Evolutionary conservation across 2,888 invertebrate genomes (phyloP).

Genomic region (Chrysolina oricalcia): DNA sequence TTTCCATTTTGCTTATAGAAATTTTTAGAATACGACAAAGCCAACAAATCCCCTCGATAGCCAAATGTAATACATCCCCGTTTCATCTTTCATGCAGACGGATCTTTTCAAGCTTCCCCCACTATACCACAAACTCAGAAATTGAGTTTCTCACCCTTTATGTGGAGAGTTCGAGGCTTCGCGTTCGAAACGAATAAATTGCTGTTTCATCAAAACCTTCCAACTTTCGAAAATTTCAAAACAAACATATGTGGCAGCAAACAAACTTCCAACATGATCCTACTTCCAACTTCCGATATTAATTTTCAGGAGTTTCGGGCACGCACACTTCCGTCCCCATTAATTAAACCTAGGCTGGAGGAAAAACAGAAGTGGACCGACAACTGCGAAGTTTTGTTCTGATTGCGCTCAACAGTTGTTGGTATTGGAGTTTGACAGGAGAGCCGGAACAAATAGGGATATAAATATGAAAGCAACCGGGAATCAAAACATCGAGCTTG

Average conservation of each 20-base stretch:
- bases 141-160: constrained; percentile 13
- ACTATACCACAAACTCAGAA: background rate
- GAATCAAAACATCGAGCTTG: no score
- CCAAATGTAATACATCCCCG: background rate
- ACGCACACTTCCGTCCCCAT: constrained; percentile 3
- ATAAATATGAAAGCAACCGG: no score
- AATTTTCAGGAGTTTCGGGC: constrained; percentile 15
- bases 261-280: constrained; percentile 18
- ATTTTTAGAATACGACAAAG: no score
- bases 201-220: constrained; percentile 18
- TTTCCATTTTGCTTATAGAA: no score
- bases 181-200: constrained; percentile 13
- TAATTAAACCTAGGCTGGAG: constrained; percentile 2
- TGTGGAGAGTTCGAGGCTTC: constrained; percentile 4
- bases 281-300: constrained; percentile 13
- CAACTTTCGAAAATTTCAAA: constrained; percentile 14
- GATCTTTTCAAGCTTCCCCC: constrained; percentile 7
- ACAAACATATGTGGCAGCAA: constrained; percentile 24
- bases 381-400: background rate
- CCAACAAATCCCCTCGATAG: no score
- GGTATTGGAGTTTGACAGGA: no score
- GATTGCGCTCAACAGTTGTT: no score
- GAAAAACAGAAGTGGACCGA: constrained; percentile 14
- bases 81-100: background rate
- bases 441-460: background rate